Evolutionary conservation across 2,888 invertebrate species (phyloP), one percentile per base, ranked within the genome.

Genomic region (Tubulanus polymorphus): DNA sequence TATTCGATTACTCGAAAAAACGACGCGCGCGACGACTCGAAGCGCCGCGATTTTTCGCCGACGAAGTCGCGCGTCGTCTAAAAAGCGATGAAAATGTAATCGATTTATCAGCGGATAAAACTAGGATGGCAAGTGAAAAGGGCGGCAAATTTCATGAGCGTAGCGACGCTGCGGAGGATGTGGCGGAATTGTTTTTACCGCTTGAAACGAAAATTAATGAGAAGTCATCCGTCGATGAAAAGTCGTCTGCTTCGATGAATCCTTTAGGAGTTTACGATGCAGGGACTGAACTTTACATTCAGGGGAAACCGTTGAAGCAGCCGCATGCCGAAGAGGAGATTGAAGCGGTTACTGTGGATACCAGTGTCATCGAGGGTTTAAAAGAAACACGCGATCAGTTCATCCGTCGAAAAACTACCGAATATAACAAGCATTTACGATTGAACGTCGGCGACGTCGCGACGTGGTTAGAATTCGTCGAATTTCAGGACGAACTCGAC

Each of bases 401-500:
- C 6, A 23, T 60, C 10, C 46, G 46, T 37, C 28, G 53, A 28
- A 49, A 53, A 45, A 60, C 57, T 6, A 52, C 53, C 47, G 54
- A 56, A 10, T 80, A 66, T 56, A 80, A 80, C 60, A 70, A 69
- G 56, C 57, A 65, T 37, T 62, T 80, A 10, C 61, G 72, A 41
- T 73, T 75, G 28, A 63, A 74, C 30, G 78, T 81, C 18, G 50
- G 62, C 15, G 70, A 80, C 65, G 62, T 78, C 8, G 53, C 70
- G 28, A 55, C 74, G 26, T 81, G 81, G 81, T 56, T 81, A 8
- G 75, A 80, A 28, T 80, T 81, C 72, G 69, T 81, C 2, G 64
- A 71, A n/a, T 80, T 78, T 62, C 81, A 81, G 63, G 79, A 80
- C 54, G 63, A 69, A 25, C 27, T 32, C 6, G 10, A 28, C 15